Evolutionary conservation across 2,797 vertebrate species (phyloP).

Genomic region (Squalus acanthias): DNA sequence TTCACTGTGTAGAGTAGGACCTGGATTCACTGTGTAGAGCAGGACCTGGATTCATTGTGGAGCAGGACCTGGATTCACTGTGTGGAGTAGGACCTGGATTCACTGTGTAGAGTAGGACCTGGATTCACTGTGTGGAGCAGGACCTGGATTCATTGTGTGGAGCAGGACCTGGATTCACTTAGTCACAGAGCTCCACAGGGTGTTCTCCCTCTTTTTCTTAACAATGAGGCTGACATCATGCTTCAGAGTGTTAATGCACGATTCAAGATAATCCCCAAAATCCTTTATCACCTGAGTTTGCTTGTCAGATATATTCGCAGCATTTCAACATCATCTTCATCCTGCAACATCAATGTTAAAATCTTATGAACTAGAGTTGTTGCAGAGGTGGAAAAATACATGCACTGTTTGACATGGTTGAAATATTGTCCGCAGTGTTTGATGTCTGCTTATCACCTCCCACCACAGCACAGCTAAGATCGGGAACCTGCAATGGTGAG

Average conservation of each 20-base stretch:
- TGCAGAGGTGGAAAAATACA: neutral
- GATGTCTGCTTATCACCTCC: neutral
- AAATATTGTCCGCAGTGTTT: neutral
- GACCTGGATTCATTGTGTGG: too few species aligned
- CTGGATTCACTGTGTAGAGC: too few species aligned
- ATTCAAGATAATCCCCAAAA: conserved; percentile 73
- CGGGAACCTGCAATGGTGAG: neutral
- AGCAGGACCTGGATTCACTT: neutral
- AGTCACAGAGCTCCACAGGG: neutral
- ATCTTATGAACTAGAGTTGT: neutral
- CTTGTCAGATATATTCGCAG: conserved; percentile 68
- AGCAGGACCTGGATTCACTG: too few species aligned
- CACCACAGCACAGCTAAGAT: neutral
- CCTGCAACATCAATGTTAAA: conserved; percentile 56
- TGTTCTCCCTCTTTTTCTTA: conserved; percentile 66
- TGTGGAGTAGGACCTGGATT: too few species aligned
- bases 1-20: too few species aligned
- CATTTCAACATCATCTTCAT: conserved; percentile 66
- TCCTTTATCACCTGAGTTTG: conserved; percentile 66
- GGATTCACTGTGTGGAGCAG: too few species aligned
- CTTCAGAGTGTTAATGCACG: conserved; percentile 70
- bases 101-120: too few species aligned
- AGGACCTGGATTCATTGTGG: too few species aligned
- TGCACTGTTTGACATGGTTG: neutral
- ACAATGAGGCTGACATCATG: conserved; percentile 75